These are phyloP conservation scores for Hippoglossus hippoglossus DNA, from an alignment of 2,797 vertebrate genomes.

Conservation along the genomic window DNA sequence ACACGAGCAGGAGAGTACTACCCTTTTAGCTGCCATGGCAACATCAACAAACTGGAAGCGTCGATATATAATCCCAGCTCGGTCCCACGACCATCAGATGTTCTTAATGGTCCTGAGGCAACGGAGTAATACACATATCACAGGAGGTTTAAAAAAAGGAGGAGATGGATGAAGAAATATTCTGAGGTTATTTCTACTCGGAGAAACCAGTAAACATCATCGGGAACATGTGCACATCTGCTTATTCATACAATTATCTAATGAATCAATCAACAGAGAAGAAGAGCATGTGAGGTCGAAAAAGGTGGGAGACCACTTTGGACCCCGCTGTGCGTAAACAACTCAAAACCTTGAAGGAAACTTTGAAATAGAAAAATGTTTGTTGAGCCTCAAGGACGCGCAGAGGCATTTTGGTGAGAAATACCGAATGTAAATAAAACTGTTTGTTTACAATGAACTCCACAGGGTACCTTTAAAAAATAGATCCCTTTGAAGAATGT, in stretches of 20 bases:
- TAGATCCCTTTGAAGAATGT: conserved; percentile 35
- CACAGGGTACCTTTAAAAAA: conserved; percentile 36
- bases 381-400: conserved; percentile 18
- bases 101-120: conserved; percentile 5
- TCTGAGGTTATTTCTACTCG: not conserved
- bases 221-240: not conserved
- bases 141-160: not conserved
- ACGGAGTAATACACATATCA: conserved; percentile 23
- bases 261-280: not conserved
- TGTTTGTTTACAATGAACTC: conserved; percentile 48
- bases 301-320: no score
- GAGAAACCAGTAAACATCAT: no score
- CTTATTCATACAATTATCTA: not conserved
- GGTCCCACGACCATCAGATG: not conserved
- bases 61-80: conserved; percentile 22
- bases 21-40: conserved; percentile 28
- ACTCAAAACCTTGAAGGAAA: not conserved
- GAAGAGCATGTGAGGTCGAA: no score
- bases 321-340: no score
- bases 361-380: not conserved
- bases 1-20: conserved; percentile 16
- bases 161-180: conserved; percentile 8
- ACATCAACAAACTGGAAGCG: conserved; percentile 24
- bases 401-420: conserved; percentile 23
- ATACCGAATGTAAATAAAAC: conserved; percentile 36